A percentile compares a stretch with the other conserved stretches of the same genome.
These are phyloP conservation scores for Lordiphosa fenestrarum DNA, from an alignment of 2,888 invertebrate genomes.

Conservation along the genomic window DNA sequence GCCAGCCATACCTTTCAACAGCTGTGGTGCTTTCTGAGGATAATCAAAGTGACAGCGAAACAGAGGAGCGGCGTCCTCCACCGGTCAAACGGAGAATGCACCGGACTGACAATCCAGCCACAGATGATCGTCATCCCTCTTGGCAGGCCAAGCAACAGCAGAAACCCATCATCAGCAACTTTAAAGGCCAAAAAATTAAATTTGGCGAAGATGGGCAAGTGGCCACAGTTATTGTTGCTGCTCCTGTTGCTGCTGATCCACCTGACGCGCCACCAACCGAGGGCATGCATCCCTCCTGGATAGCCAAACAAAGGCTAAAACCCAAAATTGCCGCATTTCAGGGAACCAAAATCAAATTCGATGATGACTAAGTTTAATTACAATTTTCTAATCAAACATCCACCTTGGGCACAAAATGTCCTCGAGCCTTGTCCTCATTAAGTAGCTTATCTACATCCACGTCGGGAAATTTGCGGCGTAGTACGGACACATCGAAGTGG, in stretches of 20 bases:
- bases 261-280: background rate
- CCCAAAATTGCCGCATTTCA: slow-evolving; percentile 74
- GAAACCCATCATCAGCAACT: slow-evolving; percentile 68
- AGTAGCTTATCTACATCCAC: slow-evolving; percentile 87
- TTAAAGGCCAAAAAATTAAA: slow-evolving; percentile 75
- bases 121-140: slow-evolving; percentile 72
- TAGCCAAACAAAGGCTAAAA: slow-evolving; percentile 78
- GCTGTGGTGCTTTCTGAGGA: slow-evolving; percentile 61
- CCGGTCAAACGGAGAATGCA: background rate
- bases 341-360: slow-evolving; percentile 79
- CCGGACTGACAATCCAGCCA: slow-evolving; percentile 5
- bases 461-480: slow-evolving; percentile 88
- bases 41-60: slow-evolving; percentile 35
- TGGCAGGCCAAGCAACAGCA: slow-evolving; percentile 77
- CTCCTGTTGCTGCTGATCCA: slow-evolving; percentile 1
- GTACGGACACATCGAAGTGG: slow-evolving; percentile 85
- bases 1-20: slow-evolving; percentile 77
- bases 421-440: slow-evolving; percentile 82
- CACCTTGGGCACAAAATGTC: slow-evolving; percentile 83
- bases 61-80: slow-evolving; percentile 13
- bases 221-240: slow-evolving; percentile 1
- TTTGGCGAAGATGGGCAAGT: slow-evolving; percentile 63
- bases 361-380: slow-evolving; percentile 39
- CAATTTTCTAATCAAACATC: slow-evolving; percentile 38
- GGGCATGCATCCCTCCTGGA: slow-evolving; percentile 79